phyloP scores from a whole-genome alignment of 2,113 vertebrate species.

The Sorex fumeus region DNA sequence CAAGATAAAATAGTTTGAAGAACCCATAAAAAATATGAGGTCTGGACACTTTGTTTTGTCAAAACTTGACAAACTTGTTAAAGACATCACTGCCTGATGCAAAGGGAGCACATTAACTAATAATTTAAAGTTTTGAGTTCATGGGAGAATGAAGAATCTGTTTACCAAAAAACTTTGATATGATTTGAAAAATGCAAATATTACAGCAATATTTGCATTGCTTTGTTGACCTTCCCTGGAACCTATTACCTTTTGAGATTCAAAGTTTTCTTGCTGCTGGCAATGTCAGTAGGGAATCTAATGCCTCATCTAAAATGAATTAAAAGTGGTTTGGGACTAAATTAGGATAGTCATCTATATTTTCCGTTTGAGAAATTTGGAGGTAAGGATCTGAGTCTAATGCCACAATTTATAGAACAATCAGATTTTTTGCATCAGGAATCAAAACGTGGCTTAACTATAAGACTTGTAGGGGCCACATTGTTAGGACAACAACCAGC shows the following conservation, averaged over 20 bases:
- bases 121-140: background rate
- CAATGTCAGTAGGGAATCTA: background rate
- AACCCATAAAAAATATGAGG: background rate
- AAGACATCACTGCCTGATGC: background rate
- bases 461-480: background rate
- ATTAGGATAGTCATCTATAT: background rate
- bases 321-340: background rate
- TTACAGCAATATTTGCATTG: background rate
- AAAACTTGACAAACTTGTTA: background rate
- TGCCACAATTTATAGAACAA: background rate
- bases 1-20: slow-evolving; percentile 7
- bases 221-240: background rate
- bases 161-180: background rate
- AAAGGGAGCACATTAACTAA: background rate
- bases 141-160: background rate
- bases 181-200: background rate
- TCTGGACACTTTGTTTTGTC: background rate
- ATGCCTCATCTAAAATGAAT: background rate
- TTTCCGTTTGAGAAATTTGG: background rate
- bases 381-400: background rate
- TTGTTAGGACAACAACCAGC: background rate
- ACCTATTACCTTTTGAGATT: background rate
- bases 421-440: background rate
- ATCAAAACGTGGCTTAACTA: background rate
- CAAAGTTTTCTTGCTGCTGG: background rate